Percentiles rank a stretch among this genome's conserved stretches.
phyloP scores from a whole-genome alignment of 2,113 vertebrate genomes.

The Microtus montanus region DNA sequence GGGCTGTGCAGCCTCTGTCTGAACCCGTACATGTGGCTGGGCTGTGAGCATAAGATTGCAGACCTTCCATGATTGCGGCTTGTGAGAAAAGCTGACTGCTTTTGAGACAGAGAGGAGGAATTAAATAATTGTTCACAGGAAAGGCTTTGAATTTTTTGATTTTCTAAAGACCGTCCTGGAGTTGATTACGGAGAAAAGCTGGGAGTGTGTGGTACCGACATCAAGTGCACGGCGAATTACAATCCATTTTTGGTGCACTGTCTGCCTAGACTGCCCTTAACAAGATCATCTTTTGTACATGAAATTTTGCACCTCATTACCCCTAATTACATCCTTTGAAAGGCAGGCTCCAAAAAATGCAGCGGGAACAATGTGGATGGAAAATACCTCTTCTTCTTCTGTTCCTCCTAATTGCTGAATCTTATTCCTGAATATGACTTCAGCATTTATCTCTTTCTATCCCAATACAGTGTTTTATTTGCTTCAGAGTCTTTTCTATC shows the following conservation, averaged over 20 bases:
- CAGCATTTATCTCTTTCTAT: conserved; percentile 46
- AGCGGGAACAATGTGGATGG: conserved; percentile 68
- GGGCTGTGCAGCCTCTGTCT: neutral
- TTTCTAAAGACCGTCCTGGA: conserved; percentile 26
- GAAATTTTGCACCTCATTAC: conserved; percentile 84
- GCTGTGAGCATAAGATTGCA: neutral
- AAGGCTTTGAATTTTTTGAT: neutral
- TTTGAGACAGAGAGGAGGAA: neutral
- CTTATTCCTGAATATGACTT: conserved; percentile 66
- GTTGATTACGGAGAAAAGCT: neutral
- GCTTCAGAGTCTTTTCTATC: neutral
- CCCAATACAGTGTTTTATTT: conserved; percentile 17
- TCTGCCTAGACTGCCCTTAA: conserved; percentile 71
- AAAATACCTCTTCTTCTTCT: conserved; percentile 80
- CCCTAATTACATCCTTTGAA: conserved; percentile 78
- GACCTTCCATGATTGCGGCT: neutral
- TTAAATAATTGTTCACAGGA: neutral
- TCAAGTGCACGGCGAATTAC: conserved; percentile 40
- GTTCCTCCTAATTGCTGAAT: conserved; percentile 74
- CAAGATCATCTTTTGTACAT: conserved; percentile 78
- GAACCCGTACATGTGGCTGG: neutral
- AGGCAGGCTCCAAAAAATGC: conserved; percentile 74
- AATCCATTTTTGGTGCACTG: conserved; percentile 23
- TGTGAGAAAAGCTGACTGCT: neutral
- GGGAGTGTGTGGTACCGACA: neutral